phyloP scores from a whole-genome alignment of 2,113 vertebrate species.

The Sminthopsis crassicaudata region DNA sequence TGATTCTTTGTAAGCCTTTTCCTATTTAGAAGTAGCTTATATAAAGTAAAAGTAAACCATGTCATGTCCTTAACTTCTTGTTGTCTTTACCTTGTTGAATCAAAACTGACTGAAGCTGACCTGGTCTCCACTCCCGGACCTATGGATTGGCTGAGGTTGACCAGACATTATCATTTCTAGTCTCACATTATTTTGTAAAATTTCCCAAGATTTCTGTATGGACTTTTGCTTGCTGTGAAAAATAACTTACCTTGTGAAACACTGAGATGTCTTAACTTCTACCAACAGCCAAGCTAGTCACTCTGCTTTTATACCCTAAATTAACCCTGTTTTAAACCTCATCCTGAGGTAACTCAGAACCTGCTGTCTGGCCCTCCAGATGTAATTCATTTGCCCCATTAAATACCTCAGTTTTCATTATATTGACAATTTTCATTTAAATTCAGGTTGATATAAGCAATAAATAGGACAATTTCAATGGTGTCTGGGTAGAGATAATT shows the following conservation, averaged over 20 bases:
- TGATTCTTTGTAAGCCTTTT: background rate
- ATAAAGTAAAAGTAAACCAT: background rate
- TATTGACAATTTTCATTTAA: too few species aligned
- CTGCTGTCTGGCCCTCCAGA: too few species aligned
- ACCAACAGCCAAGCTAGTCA: background rate
- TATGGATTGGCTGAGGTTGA: background rate
- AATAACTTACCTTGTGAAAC: background rate
- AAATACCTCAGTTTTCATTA: too few species aligned
- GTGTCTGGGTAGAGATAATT: background rate
- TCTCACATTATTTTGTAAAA: background rate
- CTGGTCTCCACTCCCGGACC: background rate
- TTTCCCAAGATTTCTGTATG: background rate
- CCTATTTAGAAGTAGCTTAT: background rate
- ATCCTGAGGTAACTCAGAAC: too few species aligned
- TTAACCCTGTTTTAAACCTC: background rate
- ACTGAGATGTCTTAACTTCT: background rate
- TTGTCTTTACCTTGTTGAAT: background rate
- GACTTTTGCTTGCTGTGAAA: background rate
- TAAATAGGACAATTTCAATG: background rate
- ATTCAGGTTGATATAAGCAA: background rate
- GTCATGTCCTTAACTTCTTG: background rate
- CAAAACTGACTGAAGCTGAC: background rate
- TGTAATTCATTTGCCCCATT: background rate
- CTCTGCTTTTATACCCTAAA: background rate
- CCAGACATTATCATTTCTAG: background rate